Base-by-base conservation (phyloP, 2,113 vertebrate genomes). In the Sciurus niger region DNA sequence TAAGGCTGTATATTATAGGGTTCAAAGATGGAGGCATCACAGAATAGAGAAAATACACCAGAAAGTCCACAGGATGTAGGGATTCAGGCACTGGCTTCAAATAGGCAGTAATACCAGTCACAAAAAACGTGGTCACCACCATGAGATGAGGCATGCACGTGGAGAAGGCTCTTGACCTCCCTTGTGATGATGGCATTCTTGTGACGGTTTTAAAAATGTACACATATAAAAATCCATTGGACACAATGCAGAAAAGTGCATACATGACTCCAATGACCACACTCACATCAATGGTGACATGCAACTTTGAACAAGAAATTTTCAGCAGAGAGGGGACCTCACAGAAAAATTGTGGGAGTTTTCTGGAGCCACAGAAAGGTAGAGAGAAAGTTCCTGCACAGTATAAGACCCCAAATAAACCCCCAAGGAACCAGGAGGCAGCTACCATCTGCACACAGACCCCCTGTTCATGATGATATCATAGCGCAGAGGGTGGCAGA, bases 261-360 rank as follows among this genome's bases (percentile, higher is more conserved):
- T 2, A 58, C 22, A 2, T 58, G 55, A 58, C 55, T 2, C 55
- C 55, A 24, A 8, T 8, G 55, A 24, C 20, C 55, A 58, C 55
- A 24, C 20, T 58, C 7, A 24, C 55, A 58, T 58, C 2, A 58
- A 58, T 58, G 55, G 20, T 58, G 55, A 58, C 55, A 8, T 58
- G 55, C 8, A 20, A 58, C 55, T 24, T 58, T 58, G 55, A 65
- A 12, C 97, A 98, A 32, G 97, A 94, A 6, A 95, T 30, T 51
- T 93, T 97, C 12, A 97, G 84, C 22, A 98, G 24, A 30, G 85
- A 96, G 20, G 96, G 95, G 24, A 97, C 82, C 34, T 97, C 97
- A 83, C 96, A 98, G 85, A 97, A 97, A 65, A 98, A 97, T 46
- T 97, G 93, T 20, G 89, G 70, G 25, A 98, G 28, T 10, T 72